Evolutionary conservation across 2,888 invertebrate genomes (phyloP).

Genomic region (Frankliniella intonsa): DNA sequence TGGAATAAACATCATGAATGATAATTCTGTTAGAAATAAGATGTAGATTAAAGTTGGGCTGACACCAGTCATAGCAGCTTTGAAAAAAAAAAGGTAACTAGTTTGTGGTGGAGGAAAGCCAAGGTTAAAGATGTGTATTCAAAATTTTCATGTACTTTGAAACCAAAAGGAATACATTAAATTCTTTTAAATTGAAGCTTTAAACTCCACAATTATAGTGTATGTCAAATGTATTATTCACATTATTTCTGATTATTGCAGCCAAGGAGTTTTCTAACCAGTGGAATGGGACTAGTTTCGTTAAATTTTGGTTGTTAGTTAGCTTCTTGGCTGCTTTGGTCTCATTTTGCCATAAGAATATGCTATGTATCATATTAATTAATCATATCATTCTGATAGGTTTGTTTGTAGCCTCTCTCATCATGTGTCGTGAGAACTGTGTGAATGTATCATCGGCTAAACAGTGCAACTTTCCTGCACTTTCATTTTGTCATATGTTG

Average conservation of each 20-base stretch:
- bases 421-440: neutral
- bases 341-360: slow-evolving; percentile 1
- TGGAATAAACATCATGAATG: neutral
- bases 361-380: slow-evolving; percentile 18
- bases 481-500: slow-evolving; percentile 18
- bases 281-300: neutral
- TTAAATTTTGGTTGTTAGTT: neutral
- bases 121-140: neutral
- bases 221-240: neutral
- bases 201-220: slow-evolving; percentile 3
- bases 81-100: neutral
- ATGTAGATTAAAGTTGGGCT: neutral
- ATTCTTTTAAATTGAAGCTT: neutral
- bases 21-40: neutral
- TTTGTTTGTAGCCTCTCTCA: slow-evolving; percentile 13
- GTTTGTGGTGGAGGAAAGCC: neutral
- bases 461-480: slow-evolving; percentile 9
- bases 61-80: slow-evolving; percentile 16
- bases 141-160: neutral
- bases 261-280: neutral
- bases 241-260: neutral
- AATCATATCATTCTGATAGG: slow-evolving; percentile 22
- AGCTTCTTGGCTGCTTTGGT: neutral
- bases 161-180: neutral
- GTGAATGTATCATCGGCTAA: neutral